Evolutionary conservation across 2,888 invertebrate species (phyloP), one percentile per base, ranked within the genome.

Genomic region (Nezara viridula): DNA sequence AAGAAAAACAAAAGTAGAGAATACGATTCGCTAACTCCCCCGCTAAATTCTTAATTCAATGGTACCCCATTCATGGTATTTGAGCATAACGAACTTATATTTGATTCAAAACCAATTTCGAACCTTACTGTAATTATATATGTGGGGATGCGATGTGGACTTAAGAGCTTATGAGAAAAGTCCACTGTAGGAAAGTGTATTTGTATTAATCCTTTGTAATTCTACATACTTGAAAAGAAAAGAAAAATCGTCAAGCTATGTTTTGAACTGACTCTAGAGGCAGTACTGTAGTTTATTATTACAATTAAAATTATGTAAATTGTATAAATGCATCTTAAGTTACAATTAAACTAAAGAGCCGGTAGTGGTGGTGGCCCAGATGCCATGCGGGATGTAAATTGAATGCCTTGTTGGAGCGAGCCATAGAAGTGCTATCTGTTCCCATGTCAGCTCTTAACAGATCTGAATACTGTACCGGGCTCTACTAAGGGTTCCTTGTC

Each of bases 361-460:
- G 3, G 0, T 7, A 55, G 9, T 14, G 60, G 10, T 60, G 27
- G 60, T 7, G 77, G 77, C 9, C 77, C 77, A 77, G 77, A 77
- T 77, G 77, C 40, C 77, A 77, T 77, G 77, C 77, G 77, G 77
- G 77, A 40, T 77, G 40, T 37, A 40, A 77, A 77, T 77, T 77
- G 24, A 40, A 7, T 40, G 32, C 32, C 32, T 24, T 7, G 73
- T 73, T 19, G 5, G 37, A 5, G 0, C 9, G 24, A 7, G 10
- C 27, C 60, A 27, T 60, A 27, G 60, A 27, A 27, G 27, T 60
- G 3, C 27, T 27, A 60, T 60, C 60, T 60, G 3, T 27, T n/a
- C 14, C 14, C 19, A 24, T 52, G 52, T 52, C 52, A 52, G 52
- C 24, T 52, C 27, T 27, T 60, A 60, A 60, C 60, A 14, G 60